Evolutionary conservation across 2,888 invertebrate genomes (phyloP), one percentile per base, ranked within the genome.

Genomic region (Schrankia costaestrigalis): DNA sequence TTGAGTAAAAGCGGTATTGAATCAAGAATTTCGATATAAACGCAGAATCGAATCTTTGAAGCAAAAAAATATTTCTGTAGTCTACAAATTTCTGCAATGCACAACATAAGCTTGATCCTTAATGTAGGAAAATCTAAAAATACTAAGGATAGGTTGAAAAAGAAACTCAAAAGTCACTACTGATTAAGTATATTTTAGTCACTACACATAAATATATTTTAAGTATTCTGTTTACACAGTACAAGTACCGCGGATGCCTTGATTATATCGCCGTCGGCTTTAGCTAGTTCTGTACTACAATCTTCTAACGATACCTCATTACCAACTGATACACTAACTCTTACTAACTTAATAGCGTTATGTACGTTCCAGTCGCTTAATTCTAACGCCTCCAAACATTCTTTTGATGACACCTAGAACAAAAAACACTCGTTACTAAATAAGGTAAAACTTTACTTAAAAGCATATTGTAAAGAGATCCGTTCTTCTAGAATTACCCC

Each of bases 351-450:
- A 48, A 97, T 96, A 8, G 97, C 97, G 30, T 92, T 92, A 64
- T 96, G 93, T 0, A 97, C 94, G 67, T 97, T 93, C 97, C 97
- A 97, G 44, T 94, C 91, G 32, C 95, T 93, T 41, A 94, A 91
- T 64, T 97, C 94, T 23, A 97, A 76, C 0, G 95, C 94, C 44
- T 91, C 90, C 3, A 97, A 82, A 59, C 97, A 97, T 42, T 94
- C 92, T 48, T 94, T 93, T 0, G 93, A 91, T 0, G 91, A 89
- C 27, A 91, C 90, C 93, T 93, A 64, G 1, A 34, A 41, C 9
- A 26, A 24, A 35, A 5, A 2, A 26, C n/a, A n/a, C n/a, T n/a
- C n/a, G n/a, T n/a, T n/a, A n/a, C n/a, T n/a, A n/a, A n/a, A n/a
- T n/a, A n/a, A n/a, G n/a, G n/a, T n/a, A n/a, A n/a, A n/a, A n/a